These are phyloP conservation scores for Pollenia angustigena DNA, from an alignment of 2,888 invertebrate genomes.

Conservation along the genomic window DNA sequence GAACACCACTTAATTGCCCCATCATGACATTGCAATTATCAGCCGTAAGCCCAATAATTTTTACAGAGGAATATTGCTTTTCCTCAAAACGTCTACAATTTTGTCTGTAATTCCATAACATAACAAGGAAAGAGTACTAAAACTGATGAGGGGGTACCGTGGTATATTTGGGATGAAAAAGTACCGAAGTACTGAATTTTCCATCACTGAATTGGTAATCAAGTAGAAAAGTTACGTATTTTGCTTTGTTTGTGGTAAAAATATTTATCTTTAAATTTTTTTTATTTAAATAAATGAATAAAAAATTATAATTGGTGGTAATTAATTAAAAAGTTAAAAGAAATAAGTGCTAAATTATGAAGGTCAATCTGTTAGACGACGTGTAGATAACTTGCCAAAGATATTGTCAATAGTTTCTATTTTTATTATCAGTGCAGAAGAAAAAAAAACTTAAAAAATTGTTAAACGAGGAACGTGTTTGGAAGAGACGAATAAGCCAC, in stretches of 20 bases:
- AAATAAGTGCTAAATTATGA: slow-evolving; percentile 43
- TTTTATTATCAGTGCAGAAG: slow-evolving; percentile 2
- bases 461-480: slow-evolving; percentile 22
- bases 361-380: slow-evolving; percentile 17
- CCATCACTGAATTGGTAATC: no score
- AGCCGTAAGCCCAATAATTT: no score
- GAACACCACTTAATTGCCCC: no score
- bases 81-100: no score
- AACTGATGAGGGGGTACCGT: no score
- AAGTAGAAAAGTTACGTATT: slow-evolving; percentile 18
- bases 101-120: no score
- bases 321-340: slow-evolving; percentile 17
- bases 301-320: slow-evolving; percentile 35
- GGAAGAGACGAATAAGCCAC: neutral
- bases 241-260: slow-evolving; percentile 37
- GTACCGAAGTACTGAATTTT: no score
- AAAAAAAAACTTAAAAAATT: neutral
- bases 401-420: slow-evolving; percentile 19
- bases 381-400: slow-evolving; percentile 11
- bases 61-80: no score
- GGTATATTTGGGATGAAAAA: no score
- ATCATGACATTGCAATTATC: no score
- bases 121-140: no score
- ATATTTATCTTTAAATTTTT: neutral
- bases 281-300: neutral